Base-by-base conservation (phyloP, 2,113 vertebrate genomes). In the Tenrec ecaudatus region DNA sequence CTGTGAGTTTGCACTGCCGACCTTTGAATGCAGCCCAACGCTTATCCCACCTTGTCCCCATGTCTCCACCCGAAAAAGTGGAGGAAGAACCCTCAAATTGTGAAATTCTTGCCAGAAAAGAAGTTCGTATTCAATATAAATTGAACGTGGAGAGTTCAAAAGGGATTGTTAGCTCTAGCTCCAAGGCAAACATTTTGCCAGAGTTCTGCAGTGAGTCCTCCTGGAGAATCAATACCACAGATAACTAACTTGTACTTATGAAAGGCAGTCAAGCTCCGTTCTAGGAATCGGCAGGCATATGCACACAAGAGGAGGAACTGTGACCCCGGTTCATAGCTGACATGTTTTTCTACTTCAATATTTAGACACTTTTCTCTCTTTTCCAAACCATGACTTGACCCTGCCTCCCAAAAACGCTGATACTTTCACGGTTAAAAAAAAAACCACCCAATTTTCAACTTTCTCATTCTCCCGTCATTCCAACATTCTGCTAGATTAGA, bases 31-130 rank as follows among this genome's bases (percentile, higher is more conserved):
- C 60, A 62, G 16, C 22, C 60, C 22, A 62, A 62, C 22, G 7
- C 19, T 62, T 62, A 62, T 19, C 47, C 60, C 60, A 62, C 11
- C 12, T 62, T 62, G 60, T 23, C 19, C 7, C 22, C 60, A 62
- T 19, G 47, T 40, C 8, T 15, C 20, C 47, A 6, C 31, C 47
- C 77, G 68, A 47, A 83, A 83, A 76, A 73, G 15, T 83, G 9
- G 62, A 62, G 38, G 29, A 86, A 22, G 1, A 73, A 25, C 0
- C 1, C 36, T 3, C 38, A 60, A 68, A 79, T 31, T 64, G 43
- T 82, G 88, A 78, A 93, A 84, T 82, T 66, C 14, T 86, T 25
- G 4, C 92, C 40, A 69, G 33, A 88, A 91, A 84, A 64, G 69
- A 62, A 33, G 47, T 53, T 53, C 40, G 2, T 14, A 57, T 43